Base-by-base conservation (phyloP, 2,888 invertebrate species). In the Nymphalis urticae region DNA sequence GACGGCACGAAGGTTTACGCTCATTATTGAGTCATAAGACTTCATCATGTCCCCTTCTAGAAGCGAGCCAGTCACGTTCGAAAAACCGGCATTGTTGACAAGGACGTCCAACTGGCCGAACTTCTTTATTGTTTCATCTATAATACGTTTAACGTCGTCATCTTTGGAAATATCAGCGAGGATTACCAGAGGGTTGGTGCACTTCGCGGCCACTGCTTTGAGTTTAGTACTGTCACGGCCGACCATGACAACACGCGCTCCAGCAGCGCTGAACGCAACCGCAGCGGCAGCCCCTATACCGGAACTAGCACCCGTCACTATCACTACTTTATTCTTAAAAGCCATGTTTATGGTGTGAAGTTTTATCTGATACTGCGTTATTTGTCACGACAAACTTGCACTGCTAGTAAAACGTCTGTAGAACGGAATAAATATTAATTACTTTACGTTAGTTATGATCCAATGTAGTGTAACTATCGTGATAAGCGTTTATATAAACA, bases 21-120 rank as follows among this genome's bases (percentile, higher is more conserved):
- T 77, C 72, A 85, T 79, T 0, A 79, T 59, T 19, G 74, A 71
- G 68, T 87, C 85, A 66, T 76, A 86, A 0, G 74, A 64, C 21
- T 77, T 53, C 42, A 83, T n/a, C 1, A 80, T 56, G 17, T 75
- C 73, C 0, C 75, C 75, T 13, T 76, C 69, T 0, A 70, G 42
- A 17, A 82, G 64, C 4, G 62, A 53, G 1, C 72, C 76, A n/a
- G 13, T 17, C 32, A 27, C n/a, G 10, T 19, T 19, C 51, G 50
- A 17, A 5, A 24, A 48, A 2, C 82, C 82, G 2, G 80, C 80
- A 59, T 80, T 81, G 75, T 81, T 82, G 0, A 82, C 71, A 0
- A 82, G 68, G 2, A 82, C 72, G 59, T 82, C 80, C 0, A 82
- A 56, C 48, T 75, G 76, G 0, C 77, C 79, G 51, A 76, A 81